Percentiles rank a stretch among this genome's conserved stretches.
Evolutionary conservation across 2,888 invertebrate species (phyloP).

Genomic region (Synergus laeviventris): DNA sequence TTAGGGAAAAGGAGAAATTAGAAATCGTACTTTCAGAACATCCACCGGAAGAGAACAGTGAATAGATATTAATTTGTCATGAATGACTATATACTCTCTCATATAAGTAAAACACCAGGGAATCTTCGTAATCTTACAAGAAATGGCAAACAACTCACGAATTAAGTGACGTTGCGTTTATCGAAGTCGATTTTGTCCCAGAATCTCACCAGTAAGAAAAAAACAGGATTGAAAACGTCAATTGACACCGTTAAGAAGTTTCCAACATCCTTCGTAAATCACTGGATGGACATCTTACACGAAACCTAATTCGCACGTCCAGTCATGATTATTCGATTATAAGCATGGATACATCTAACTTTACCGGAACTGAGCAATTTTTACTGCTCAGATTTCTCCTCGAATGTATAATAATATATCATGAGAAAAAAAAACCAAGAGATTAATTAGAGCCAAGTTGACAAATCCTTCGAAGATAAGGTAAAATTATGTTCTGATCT

Average conservation of each 20-base stretch:
- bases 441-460: background rate
- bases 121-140: slow-evolving; percentile 19
- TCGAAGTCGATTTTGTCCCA: slow-evolving; percentile 23
- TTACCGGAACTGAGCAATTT: slow-evolving; percentile 37
- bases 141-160: slow-evolving; percentile 6
- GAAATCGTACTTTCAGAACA: slow-evolving; percentile 39
- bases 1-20: slow-evolving; percentile 35
- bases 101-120: slow-evolving; percentile 24
- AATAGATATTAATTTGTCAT: slow-evolving; percentile 56
- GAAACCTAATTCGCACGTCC: slow-evolving; percentile 29
- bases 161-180: slow-evolving; percentile 32
- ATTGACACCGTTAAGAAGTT: slow-evolving; percentile 2
- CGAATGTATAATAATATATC: slow-evolving; percentile 8
- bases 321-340: slow-evolving; percentile 36
- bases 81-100: slow-evolving; percentile 52
- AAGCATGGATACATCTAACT: slow-evolving; percentile 25
- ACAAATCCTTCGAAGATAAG: background rate
- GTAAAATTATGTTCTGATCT: background rate
- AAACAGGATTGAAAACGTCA: slow-evolving; percentile 17
- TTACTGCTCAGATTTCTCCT: slow-evolving; percentile 23
- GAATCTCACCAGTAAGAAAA: slow-evolving; percentile 7
- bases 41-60: slow-evolving; percentile 30
- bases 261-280: slow-evolving; percentile 12
- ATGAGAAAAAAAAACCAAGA: slow-evolving; percentile 15
- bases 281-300: background rate